Base-by-base conservation (phyloP, 1,140 invertebrate species). In the Caenorhabditis remanei region DNA sequence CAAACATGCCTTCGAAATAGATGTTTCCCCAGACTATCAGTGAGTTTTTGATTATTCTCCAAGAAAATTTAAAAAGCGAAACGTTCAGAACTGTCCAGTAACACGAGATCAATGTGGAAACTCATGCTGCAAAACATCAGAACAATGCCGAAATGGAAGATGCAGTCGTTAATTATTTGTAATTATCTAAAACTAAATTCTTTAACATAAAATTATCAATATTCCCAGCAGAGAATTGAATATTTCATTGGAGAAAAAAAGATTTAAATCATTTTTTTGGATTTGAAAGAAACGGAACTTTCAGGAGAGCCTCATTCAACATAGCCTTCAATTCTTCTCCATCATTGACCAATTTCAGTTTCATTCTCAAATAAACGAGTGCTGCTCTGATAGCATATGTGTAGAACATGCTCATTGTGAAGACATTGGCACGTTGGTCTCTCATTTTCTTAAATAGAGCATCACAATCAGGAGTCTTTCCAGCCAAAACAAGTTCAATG, bases 91-190 rank as follows among this genome's bases (percentile, higher is more conserved):
- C 46, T 79, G 71, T 14, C 71, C 71, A 16, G 71, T 79, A 8
- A 50, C 46, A 50, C 46, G 71, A 11, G 71, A 79, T 24, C 71
- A 79, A 79, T 79, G 71, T 79, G 71, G 71, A 48, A 50, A 79
- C 14, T 46, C 71, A 50, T 79, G 71, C 9, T 79, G 71, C 40
- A 79, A 79, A 14, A 79, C 43, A 53, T 79, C 71, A 3, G 71
- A 79, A n/a, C 71, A 79, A 79, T 79, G 71, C 19, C 46, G 71
- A 21, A 79, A 79, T 50, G 71, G 71, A 79, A 79, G 16, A 53
- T 79, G 71, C 24, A 50, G 19, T 50, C 71, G 71, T 13, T 79
- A 50, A 79, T 21, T 50, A 13, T 13, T 24, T 48, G n/a, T n/a
- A 43, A n/a, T 19, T 46, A 71, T 71, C 9, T n/a, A 67, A 11